Evolutionary conservation across 2,888 invertebrate genomes (phyloP).

Genomic region (Plagodis pulveraria): DNA sequence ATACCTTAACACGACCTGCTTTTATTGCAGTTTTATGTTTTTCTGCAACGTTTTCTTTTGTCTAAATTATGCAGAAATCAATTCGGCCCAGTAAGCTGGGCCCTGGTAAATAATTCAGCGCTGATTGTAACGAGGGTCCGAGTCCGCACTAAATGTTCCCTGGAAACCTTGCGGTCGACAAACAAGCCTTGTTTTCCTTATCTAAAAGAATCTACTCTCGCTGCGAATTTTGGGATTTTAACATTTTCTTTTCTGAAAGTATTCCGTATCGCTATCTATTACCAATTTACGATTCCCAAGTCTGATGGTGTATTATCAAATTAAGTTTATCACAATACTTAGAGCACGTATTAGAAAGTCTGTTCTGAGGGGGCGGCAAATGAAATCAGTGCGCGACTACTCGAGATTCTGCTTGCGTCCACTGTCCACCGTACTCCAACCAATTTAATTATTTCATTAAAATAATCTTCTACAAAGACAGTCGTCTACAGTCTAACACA

Average conservation of each 20-base stretch:
- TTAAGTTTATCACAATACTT: slow-evolving; percentile 20
- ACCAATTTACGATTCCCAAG: slow-evolving; percentile 46
- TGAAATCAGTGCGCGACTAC: slow-evolving; percentile 60
- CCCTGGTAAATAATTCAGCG: slow-evolving; percentile 78
- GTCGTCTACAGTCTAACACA: slow-evolving; percentile 57
- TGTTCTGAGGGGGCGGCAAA: slow-evolving; percentile 49
- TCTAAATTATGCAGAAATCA: slow-evolving; percentile 81
- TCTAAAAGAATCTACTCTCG: slow-evolving; percentile 57
- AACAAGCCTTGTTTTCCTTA: slow-evolving; percentile 67
- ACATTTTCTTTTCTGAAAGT: slow-evolving; percentile 46
- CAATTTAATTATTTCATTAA: slow-evolving; percentile 77
- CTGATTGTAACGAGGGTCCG: slow-evolving; percentile 79
- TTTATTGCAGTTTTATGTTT: slow-evolving; percentile 63
- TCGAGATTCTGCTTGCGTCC: slow-evolving; percentile 69
- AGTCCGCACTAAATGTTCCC: slow-evolving; percentile 72
- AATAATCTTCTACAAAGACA: slow-evolving; percentile 69
- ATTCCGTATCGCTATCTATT: slow-evolving; percentile 51
- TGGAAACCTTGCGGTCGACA: slow-evolving; percentile 63
- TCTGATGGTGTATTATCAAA: slow-evolving; percentile 36
- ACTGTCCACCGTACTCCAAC: slow-evolving; percentile 64
- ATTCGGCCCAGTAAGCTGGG: slow-evolving; percentile 72
- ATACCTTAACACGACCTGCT: slow-evolving; percentile 38
- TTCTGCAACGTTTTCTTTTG: slow-evolving; percentile 60
- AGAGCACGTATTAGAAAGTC: slow-evolving; percentile 40
- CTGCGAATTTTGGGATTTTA: slow-evolving; percentile 46